Percentiles rank a stretch among this genome's conserved stretches.
phyloP scores from a whole-genome alignment of 2,888 invertebrate genomes.

The Apamea crenata region DNA sequence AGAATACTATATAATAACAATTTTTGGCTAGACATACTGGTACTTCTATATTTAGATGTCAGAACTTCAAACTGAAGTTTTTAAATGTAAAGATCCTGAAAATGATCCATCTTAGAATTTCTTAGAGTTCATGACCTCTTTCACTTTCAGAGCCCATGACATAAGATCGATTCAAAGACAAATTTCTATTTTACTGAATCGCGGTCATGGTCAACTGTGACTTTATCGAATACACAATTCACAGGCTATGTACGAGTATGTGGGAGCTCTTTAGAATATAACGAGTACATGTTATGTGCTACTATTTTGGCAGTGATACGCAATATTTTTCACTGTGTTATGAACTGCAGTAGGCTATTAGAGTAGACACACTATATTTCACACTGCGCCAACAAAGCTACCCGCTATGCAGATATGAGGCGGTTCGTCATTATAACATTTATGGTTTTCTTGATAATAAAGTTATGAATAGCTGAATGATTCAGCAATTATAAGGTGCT shows the following conservation, averaged over 20 bases:
- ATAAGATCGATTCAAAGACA: too few relatives aligned
- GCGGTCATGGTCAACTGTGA: too few relatives aligned
- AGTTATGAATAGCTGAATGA: background rate
- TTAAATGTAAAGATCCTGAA: background rate
- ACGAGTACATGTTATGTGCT: slow-evolving; percentile 21
- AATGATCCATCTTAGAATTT: too few relatives aligned
- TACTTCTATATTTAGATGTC: background rate
- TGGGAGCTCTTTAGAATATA: background rate
- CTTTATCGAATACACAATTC: too few relatives aligned
- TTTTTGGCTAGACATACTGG: background rate
- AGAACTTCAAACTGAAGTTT: background rate
- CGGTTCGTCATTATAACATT: background rate
- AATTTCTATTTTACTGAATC: background rate
- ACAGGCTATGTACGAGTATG: background rate
- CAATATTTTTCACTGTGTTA: slow-evolving; percentile 72
- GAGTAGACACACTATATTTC: slow-evolving; percentile 71
- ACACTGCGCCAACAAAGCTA: slow-evolving; percentile 68
- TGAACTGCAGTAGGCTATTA: slow-evolving; percentile 69
- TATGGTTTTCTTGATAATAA: background rate
- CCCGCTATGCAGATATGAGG: slow-evolving; percentile 63
- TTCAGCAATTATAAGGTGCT: slow-evolving; percentile 3
- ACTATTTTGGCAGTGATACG: slow-evolving; percentile 69
- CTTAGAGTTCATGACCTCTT: too few relatives aligned
- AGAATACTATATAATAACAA: accelerated
- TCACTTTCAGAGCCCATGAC: too few relatives aligned